phyloP scores from a whole-genome alignment of 2,113 vertebrate species.

The Trogon surrucura region DNA sequence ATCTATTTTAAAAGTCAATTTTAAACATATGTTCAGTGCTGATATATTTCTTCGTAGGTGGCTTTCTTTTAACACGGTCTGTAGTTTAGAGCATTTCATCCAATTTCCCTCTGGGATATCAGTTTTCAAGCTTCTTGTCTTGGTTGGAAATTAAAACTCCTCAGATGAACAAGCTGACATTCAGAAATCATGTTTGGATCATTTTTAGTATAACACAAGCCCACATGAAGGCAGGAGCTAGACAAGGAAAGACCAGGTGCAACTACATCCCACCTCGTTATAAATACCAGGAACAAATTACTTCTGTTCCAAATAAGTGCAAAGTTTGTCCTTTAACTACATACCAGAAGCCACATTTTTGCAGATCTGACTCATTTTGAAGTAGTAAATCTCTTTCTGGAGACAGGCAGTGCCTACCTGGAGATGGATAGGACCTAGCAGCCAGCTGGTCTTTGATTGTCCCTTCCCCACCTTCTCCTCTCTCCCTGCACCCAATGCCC shows the following conservation, averaged over 20 bases:
- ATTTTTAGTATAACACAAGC: not conserved
- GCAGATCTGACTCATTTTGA: not conserved
- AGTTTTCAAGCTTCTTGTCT: slow-evolving; percentile 55
- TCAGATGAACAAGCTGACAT: not conserved
- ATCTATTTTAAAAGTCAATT: slow-evolving; percentile 63
- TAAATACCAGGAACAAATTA: not conserved
- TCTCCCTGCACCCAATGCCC: not conserved
- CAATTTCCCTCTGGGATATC: slow-evolving; percentile 50
- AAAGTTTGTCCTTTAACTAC: not conserved
- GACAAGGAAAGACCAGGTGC: slow-evolving; percentile 1
- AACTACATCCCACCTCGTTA: not conserved
- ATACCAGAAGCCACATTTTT: not conserved
- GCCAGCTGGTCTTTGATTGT: not conserved
- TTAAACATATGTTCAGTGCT: slow-evolving; percentile 51
- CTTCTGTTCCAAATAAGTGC: not conserved
- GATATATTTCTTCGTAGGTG: slow-evolving; percentile 45
- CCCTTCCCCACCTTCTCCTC: not conserved
- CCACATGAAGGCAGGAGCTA: not conserved
- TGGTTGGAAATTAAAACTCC: slow-evolving; percentile 38
- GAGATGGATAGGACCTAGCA: not conserved
- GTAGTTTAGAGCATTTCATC: slow-evolving; percentile 33
- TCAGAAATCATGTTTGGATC: slow-evolving; percentile 23
- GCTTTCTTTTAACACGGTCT: slow-evolving; percentile 24
- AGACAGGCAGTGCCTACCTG: not conserved
- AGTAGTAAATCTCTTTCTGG: not conserved